A percentile compares a stretch with the other conserved stretches of the same genome.
Conservation (phyloP, 2,797 vertebrate genomes). For the Sarcoramphus papa region DNA sequence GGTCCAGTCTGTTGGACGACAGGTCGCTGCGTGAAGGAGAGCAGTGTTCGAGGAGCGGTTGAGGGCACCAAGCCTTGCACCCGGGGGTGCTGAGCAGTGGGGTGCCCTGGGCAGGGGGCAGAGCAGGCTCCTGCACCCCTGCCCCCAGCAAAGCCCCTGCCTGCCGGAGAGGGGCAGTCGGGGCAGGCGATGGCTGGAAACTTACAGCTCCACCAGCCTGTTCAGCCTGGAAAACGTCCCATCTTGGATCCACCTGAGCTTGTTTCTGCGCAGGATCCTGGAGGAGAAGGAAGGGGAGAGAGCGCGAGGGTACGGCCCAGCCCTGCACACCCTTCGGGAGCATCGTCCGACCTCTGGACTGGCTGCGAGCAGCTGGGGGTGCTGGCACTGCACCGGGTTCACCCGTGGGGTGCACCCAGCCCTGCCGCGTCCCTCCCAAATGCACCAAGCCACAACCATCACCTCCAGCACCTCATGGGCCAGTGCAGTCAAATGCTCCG, state of each 20-base stretch:
- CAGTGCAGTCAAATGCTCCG: neutral
- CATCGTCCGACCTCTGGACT: fast-evolving
- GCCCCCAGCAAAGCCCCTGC: neutral
- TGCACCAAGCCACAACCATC: fast-evolving
- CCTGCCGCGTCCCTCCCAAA: neutral
- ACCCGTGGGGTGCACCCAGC: neutral
- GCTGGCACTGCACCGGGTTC: neutral
- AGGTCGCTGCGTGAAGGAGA: constrained; percentile 55
- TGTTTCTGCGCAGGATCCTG: constrained; percentile 68
- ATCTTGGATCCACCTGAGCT: constrained; percentile 60
- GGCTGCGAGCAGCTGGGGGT: fast-evolving
- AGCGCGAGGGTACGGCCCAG: fast-evolving
- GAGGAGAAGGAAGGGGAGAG: neutral
- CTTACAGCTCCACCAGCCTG: constrained; percentile 74
- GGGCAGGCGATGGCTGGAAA: neutral
- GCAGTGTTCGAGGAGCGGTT: fast-evolving
- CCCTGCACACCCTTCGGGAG: fast-evolving
- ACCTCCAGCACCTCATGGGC: neutral
- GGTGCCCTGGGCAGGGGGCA: no score
- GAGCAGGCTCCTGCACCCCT: fast-evolving
- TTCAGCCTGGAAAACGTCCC: constrained; percentile 65
- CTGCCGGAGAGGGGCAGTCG: fast-evolving
- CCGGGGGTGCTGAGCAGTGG: neutral
- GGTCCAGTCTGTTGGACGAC: constrained; percentile 61
- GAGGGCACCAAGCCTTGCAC: neutral